Evolutionary conservation across 2,113 vertebrate species (phyloP), one percentile per base, ranked within the genome.

Genomic region (Thymallus thymallus): DNA sequence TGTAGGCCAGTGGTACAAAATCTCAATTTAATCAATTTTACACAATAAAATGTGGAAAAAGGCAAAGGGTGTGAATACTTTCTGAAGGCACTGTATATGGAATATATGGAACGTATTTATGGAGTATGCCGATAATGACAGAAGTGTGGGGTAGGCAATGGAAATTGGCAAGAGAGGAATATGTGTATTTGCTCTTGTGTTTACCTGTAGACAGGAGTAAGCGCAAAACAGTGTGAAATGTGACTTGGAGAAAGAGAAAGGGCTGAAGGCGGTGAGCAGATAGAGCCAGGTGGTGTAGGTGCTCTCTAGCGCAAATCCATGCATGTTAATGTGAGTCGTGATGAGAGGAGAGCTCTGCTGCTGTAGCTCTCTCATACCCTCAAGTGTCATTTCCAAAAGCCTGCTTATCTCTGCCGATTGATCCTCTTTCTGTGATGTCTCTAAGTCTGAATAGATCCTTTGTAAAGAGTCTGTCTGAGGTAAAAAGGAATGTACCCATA

Each of bases 371-470:
- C 66, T 2, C 2, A 82, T 78, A 84, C 86, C 77, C 83, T 85
- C 77, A 79, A 86, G 85, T 80, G 81, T 85, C 76, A 79, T 86
- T 85, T 82, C 69, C 78, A 22, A 79, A 77, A 76, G 84, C 83
- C 75, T 78, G 73, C 75, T 84, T 76, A 81, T 83, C 85, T 88
- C 79, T 82, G 85, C 77, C 84, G 85, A 66, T 82, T 71, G 80
- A 81, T 83, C 74, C 79, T 74, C 74, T 82, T 65, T 83, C 74
- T 85, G 18, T 55, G 12, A 12, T 29, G 30, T 26, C 61, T 70
- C 61, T 20, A n/a, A 45, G 60, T 41, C 35, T 26, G 66, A 55
- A 35, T 41, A 69, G 35, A 60, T 29, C 51, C 22, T 66, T 1
- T 20, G 7, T 56, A 63, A 32, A 35, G 48, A 26, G 24, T 58